phyloP scores from a whole-genome alignment of 2,888 invertebrate species.

The Lottia scabra region DNA sequence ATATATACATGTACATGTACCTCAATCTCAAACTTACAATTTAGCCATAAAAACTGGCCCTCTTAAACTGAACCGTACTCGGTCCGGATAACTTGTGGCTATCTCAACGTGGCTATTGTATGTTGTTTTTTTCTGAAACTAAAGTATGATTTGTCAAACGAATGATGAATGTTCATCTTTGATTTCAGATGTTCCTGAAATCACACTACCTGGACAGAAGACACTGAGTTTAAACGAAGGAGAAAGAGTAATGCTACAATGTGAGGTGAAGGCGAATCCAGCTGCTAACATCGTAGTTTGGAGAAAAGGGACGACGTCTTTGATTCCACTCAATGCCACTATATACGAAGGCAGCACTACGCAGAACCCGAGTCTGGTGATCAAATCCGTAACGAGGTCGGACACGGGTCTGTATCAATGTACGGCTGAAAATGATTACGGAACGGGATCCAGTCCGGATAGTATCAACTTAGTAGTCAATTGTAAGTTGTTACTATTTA shows the following conservation, averaged over 20 bases:
- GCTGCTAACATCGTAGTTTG: neutral
- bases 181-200: no score
- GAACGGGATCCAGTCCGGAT: slow-evolving; percentile 10
- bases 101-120: no score
- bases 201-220: no score
- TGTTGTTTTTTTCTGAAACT: no score
- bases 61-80: no score
- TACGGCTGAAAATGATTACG: slow-evolving; percentile 16
- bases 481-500: neutral
- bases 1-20: no score
- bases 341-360: slow-evolving; percentile 10
- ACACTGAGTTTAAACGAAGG: neutral
- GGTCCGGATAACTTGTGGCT: no score
- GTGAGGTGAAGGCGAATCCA: neutral
- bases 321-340: neutral
- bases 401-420: slow-evolving; percentile 19
- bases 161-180: no score
- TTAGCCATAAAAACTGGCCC: no score
- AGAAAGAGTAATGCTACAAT: neutral
- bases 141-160: no score
- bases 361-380: slow-evolving; percentile 11
- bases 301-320: neutral
- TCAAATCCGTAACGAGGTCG: neutral
- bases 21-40: no score
- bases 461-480: neutral